Conservation (phyloP, 1,140 invertebrate genomes). For the Mylabris phalerata region DNA sequence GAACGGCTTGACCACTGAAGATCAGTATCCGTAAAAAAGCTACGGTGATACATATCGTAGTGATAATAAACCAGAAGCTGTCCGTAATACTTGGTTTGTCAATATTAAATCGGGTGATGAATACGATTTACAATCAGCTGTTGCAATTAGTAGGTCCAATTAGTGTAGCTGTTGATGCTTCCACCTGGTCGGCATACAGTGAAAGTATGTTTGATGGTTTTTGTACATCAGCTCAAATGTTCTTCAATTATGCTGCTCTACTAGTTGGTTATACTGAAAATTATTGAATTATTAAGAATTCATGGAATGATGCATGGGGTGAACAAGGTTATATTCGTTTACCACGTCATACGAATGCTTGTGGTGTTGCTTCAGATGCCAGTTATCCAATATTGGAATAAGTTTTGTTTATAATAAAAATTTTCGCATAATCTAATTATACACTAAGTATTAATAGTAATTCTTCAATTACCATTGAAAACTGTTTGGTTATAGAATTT, state of each 20-base stretch:
- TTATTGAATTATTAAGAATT: conserved; percentile 33
- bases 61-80: conserved; percentile 36
- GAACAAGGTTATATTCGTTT: conserved; percentile 26
- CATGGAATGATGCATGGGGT: conserved; percentile 27
- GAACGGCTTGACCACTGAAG: conserved; percentile 88
- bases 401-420: too few relatives aligned
- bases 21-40: conserved; percentile 44
- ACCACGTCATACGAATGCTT: conserved; percentile 41
- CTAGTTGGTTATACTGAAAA: conserved; percentile 26
- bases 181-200: conserved; percentile 23
- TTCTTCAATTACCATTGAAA: too few relatives aligned
- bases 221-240: neutral
- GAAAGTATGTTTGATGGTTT: conserved; percentile 46
- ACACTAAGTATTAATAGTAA: too few relatives aligned
- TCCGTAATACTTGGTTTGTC: conserved; percentile 37
- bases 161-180: conserved; percentile 88
- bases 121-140: too few relatives aligned
- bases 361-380: too few relatives aligned
- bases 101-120: too few relatives aligned
- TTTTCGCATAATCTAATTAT: too few relatives aligned
- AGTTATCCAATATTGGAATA: too few relatives aligned
- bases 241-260: conserved; percentile 29
- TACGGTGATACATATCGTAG: conserved; percentile 14
- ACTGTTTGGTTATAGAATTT: too few relatives aligned
- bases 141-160: too few relatives aligned